Conservation (phyloP, 2,888 invertebrate genomes). For the Bruchidius siliquastri region DNA sequence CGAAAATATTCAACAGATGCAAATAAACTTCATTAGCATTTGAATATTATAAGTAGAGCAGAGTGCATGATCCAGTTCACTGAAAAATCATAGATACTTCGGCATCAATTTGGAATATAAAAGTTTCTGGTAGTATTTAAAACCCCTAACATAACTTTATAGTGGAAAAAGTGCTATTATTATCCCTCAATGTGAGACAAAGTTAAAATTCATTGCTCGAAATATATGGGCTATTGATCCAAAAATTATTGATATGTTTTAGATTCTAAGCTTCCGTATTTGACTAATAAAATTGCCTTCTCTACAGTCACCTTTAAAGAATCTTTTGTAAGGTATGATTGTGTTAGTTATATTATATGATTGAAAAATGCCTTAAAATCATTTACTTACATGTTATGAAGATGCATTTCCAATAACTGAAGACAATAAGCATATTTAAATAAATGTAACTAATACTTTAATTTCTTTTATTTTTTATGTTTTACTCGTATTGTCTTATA, state of each 20-base stretch:
- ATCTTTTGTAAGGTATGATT: not conserved
- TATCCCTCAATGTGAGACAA: not conserved
- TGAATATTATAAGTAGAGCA: too few relatives aligned
- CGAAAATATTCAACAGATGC: too few relatives aligned
- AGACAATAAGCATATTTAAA: constrained; percentile 3
- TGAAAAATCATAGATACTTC: too few relatives aligned
- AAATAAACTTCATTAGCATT: too few relatives aligned
- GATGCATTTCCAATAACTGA: constrained; percentile 50
- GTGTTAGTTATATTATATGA: not conserved
- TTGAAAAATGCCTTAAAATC: not conserved
- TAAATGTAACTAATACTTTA: not conserved
- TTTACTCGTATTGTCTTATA: too few relatives aligned
- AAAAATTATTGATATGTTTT: not conserved
- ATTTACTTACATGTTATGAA: constrained; percentile 29
- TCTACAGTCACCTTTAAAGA: not conserved
- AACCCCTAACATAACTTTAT: too few relatives aligned
- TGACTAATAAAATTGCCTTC: not conserved
- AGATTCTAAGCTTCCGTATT: not conserved
- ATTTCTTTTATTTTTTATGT: not conserved
- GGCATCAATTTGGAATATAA: too few relatives aligned
- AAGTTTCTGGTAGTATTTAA: too few relatives aligned
- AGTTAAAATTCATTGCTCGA: not conserved
- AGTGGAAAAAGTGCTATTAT: too few relatives aligned
- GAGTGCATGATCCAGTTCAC: too few relatives aligned
- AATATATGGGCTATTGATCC: not conserved